Evolutionary conservation across 2,888 invertebrate species (phyloP), one percentile per base, ranked within the genome.

Genomic region (Nemotelus pantherinus): DNA sequence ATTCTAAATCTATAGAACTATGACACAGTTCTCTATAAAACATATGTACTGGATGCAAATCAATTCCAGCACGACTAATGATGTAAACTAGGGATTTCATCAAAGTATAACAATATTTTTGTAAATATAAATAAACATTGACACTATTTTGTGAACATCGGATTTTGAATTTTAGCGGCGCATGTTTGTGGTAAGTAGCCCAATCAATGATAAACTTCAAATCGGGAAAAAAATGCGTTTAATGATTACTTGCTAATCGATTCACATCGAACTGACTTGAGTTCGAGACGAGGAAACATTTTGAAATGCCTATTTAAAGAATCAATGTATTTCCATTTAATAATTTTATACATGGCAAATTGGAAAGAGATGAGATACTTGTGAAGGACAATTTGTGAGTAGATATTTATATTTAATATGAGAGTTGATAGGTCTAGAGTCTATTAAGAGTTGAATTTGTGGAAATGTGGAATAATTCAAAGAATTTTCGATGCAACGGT

Each of bases 211-310:
- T 1, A 25, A 25, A 25, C 48, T 67, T 74, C n/a, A 47, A 67
- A 75, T 76, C 72, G 77, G 80, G 80, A 78, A 80, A 80, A 77
- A 55, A 64, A 80, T 76, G 78, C 80, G 80, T 80, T 80, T 80
- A 80, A 60, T 68, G 76, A 76, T 77, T 72, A 63, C 45, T 65
- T 67, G 25, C 25, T 1, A 25, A 25, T 25, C 25, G 25, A 25
- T 25, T 25, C 25, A 25, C 25, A 25, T 25, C 25, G 25, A 25
- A 25, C 25, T 25, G 25, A 25, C 25, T 25, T 25, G 25, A 25
- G 25, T 25, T 25, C 25, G 25, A 25, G 25, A 25, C 25, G 25
- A 25, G 25, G 25, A 25, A 25, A 25, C 25, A 25, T 25, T 25
- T 25, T 25, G 25, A 25, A 25, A 25, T 25, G 25, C 25, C 25